Evolutionary conservation across 2,888 invertebrate species (phyloP), one percentile per base, ranked within the genome.

Genomic region (Acrobasis suavella): DNA sequence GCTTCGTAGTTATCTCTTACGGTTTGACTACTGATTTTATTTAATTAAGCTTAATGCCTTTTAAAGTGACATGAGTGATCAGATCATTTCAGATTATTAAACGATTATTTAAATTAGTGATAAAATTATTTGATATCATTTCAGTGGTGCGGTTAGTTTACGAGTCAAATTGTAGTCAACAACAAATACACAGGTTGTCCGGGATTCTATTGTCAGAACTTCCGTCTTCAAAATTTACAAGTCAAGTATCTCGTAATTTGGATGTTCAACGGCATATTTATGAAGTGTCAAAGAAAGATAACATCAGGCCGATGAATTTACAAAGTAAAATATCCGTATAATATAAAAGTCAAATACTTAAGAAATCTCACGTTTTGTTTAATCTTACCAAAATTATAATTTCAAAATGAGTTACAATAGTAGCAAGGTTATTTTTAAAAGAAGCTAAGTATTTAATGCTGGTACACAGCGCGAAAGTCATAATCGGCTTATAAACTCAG

Each of bases 401-500:
- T 46, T 46, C 14, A 14, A 46, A 14, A 14, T 46, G 46, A 3
- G n/a, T 46, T 46, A 0, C 32, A 46, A n/a, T n/a, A 3, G 14
- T 46, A 56, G 22, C 22, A 51, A 38, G 12, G n/a, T 15, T 52
- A 52, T 42, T 50, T 59, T 59, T 52, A 42, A 46, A 52, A 22
- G 32, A 49, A 14, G 22, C 14, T 32, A 22, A 22, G 22, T 22
- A 59, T 42, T 55, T n/a, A 50, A 56, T 39, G 38, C 56, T 49
- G 51, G 50, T 17, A 42, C 54, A 56, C 56, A 32, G 63, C 58
- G 59, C 58, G 54, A 63, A 65, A 65, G 52, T 55, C 42, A 9
- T 62, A 67, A 67, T 63, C 62, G 55, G 68, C 64, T 68, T 65
- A 65, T 50, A 17, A 42, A 55, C 62, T 59, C 58, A 56, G 62